Evolutionary conservation across 2,113 vertebrate genomes (phyloP).

Genomic region (Brachypteracias leptosomus): DNA sequence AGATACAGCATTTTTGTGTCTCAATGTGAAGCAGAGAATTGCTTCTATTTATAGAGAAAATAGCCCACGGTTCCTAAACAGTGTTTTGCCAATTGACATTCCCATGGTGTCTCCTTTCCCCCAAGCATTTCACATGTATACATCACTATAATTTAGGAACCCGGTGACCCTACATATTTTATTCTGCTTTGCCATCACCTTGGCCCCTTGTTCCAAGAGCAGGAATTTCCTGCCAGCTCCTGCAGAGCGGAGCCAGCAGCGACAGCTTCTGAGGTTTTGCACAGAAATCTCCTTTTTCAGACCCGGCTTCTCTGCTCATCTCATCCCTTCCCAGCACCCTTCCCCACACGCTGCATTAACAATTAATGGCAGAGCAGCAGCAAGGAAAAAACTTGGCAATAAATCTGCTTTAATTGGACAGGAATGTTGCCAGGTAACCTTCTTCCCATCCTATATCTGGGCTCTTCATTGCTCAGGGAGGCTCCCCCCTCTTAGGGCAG

Average conservation of each 20-base stretch:
- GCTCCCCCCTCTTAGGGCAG: not conserved
- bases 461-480: not conserved
- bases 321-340: not conserved
- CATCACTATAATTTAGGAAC: not conserved
- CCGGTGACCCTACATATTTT: fast-evolving
- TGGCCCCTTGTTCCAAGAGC: not conserved
- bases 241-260: not conserved
- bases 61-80: fast-evolving
- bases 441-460: not conserved
- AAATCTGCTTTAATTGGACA: constrained; percentile 43
- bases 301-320: not conserved
- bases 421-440: constrained; percentile 15
- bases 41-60: constrained; percentile 16
- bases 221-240: not conserved
- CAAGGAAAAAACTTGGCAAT: not conserved
- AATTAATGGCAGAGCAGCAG: constrained; percentile 7
- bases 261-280: not conserved
- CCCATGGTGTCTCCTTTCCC: not conserved
- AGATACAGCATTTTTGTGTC: not conserved
- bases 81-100: not conserved
- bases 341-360: not conserved
- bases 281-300: not conserved
- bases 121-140: not conserved
- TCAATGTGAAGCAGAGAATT: not conserved
- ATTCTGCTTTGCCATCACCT: not conserved